Evolutionary conservation across 2,888 invertebrate species (phyloP).

Genomic region (Conchocele bisecta): DNA sequence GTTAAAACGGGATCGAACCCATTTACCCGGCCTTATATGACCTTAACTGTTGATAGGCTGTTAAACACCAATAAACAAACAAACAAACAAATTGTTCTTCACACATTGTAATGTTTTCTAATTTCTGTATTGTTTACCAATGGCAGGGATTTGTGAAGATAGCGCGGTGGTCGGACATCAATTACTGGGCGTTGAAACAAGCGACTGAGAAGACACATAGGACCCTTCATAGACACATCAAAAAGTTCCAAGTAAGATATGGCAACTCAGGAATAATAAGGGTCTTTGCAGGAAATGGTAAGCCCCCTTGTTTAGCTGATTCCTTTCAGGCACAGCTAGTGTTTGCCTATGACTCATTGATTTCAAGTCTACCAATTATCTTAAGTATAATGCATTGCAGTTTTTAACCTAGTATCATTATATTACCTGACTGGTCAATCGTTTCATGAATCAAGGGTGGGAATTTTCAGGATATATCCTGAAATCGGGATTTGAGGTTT

Average conservation of each 20-base stretch:
- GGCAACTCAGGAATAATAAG: not conserved
- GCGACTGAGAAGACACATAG: constrained; percentile 94
- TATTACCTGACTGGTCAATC: no score
- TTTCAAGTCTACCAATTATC: not conserved
- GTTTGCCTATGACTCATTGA: not conserved
- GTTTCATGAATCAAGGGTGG: no score
- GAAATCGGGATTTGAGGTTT: no score
- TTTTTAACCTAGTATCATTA: no score
- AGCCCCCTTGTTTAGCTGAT: not conserved
- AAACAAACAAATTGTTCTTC: no score
- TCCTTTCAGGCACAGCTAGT: not conserved
- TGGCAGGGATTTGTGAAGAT: constrained; percentile 94
- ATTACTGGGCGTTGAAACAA: constrained; percentile 95
- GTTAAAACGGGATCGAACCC: no score
- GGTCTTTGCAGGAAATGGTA: no score
- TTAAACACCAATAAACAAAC: no score
- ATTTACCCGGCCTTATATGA: no score
- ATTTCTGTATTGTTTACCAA: not conserved
- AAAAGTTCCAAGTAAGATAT: constrained; percentile 88
- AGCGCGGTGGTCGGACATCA: constrained; percentile 96
- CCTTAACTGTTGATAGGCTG: no score
- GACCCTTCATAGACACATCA: constrained; percentile 92
- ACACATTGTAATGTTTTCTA: not conserved
- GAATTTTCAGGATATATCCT: no score
- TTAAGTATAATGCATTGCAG: no score